Base-by-base conservation (phyloP, 2,113 vertebrate species). In the Anguilla rostrata region DNA sequence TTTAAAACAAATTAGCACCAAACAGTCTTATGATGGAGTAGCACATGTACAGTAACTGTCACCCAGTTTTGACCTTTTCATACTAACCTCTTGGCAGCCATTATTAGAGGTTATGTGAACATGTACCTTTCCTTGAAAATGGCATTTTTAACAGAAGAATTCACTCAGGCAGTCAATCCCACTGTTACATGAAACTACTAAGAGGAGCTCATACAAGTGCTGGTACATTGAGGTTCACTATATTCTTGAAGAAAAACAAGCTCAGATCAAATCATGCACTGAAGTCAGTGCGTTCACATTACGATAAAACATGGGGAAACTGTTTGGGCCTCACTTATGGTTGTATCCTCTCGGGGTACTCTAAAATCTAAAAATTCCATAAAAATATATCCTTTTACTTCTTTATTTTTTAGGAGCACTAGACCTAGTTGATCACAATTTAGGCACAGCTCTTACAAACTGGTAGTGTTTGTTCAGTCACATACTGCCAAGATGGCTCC, bases 31-130 rank as follows among this genome's bases (percentile, higher is more conserved):
- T 84, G 0, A 90, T 91, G 92, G 91, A 92, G 93, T 78, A 83
- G 15, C 83, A 85, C 88, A 83, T 89, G 91, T 92, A 88, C 89
- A 34, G 34, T 34, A 34, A 34, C 91, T 85, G 90, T 92, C 88
- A 89, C 84, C 88, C 88, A 89, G 81, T 85, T 88, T 34, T 91
- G 88, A 83, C 87, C 75, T 60, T 84, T 53, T 40, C 81, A 91
- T 89, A 86, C 81, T 11, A 49, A n/a, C 20, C 26, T 5, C n/a
- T 57, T 29, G 2, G 29, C 49, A 26, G 56, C 60, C 57, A 66
- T 26, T 71, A 34, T 43, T 53, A 84, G 34, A n/a, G 40, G 46
- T 29, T 57, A 83, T 39, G 49, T 83, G 53, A 83, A 83, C 83
- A 84, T 43, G 34, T 11, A 1, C 49, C 20, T 34, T 41, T 39